Evolutionary conservation across 1,140 invertebrate genomes (phyloP), one percentile per base, ranked within the genome.

Genomic region (Achroia grisella): DNA sequence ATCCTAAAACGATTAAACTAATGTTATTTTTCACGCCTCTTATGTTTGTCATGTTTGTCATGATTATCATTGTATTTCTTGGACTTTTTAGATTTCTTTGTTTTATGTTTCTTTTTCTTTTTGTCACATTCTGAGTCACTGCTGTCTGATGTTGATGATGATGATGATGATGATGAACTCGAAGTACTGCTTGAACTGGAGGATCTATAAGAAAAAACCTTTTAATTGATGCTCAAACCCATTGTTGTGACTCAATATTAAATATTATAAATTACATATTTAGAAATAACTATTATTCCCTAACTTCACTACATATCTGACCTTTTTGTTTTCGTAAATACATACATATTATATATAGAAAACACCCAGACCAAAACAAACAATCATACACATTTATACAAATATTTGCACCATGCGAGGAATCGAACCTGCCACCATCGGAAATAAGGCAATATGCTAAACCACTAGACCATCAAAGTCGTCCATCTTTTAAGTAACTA

Each of bases 21-120:
- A 35, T 13, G 33, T 12, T 35, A 14, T 14, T 14, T 35, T 35
- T 14, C 14, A 14, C 8, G 8, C 65, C 59, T 52, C 60, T 52
- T 71, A 23, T 36, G 12, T 23, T 77, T 44, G 72, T 82, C 32
- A 67, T 63, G 15, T n/a, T n/a, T n/a, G n/a, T n/a, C n/a, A n/a
- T n/a, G n/a, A n/a, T n/a, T 76, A 61, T 41, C 78, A 10, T 67
- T 58, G 51, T 63, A 69, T 54, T 71, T 79, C 30, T 77, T 75
- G 0, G 70, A 70, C 41, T 74, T 44, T 10, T 44, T 74, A 8
- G 54, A 61, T 44, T 72, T 74, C 49, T 77, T 60, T 15, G 64
- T 76, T 42, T 71, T 76, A 10, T 66, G 53, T 48, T 71, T 78
- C 41, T 23, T 23, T 23, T 59, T 70, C 15, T 58, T 75, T 27